Evolutionary conservation across 1,140 invertebrate genomes (phyloP), one percentile per base, ranked within the genome.

Genomic region (Ruditapes philippinarum): DNA sequence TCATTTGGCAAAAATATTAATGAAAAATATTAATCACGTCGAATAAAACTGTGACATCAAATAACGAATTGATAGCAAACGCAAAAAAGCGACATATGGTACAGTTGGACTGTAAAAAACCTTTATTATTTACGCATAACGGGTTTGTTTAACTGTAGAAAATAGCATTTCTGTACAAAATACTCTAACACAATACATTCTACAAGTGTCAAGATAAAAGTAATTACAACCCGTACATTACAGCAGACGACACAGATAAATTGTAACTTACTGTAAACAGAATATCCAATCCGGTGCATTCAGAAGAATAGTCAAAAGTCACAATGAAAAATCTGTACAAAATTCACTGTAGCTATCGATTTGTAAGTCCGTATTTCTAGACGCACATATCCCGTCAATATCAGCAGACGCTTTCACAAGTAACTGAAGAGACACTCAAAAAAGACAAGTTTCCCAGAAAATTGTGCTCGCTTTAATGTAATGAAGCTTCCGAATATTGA

Each of bases 271-370:
- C 65, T 2, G 36, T 28, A 38, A 38, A 70, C 33, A 40, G 33
- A 70, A 70, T 38, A 70, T 70, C 65, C 65, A 33, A 70, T 70
- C 19, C 9, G 11, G 19, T 70, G 65, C 38, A 70, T 70, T 33
- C 65, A 70, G 65, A 14, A 12, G 1, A 38, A 11, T 70, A 70
- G 65, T 70, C 36, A 70, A 70, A 70, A 70, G 65, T 70, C 65
- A 38, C 65, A 70, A 70, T 70, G 65, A 70, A 70, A 70, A 70
- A 70, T 70, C 65, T 70, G 65, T 70, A 70, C 65, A 33, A 70
- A 70, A 28, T 70, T 70, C 33, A 70, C 65, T 38, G 36, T 40
- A 25, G 65, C n/a, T 70, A 70, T 70, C 65, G 65, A 70, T 70
- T 70, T 40, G 65, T 70, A n/a, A 70, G 65, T 70, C 65, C 65